A percentile compares a stretch with the other conserved stretches of the same genome.
phyloP scores from a whole-genome alignment of 2,888 invertebrate species.

The Toxonevra muliebris region DNA sequence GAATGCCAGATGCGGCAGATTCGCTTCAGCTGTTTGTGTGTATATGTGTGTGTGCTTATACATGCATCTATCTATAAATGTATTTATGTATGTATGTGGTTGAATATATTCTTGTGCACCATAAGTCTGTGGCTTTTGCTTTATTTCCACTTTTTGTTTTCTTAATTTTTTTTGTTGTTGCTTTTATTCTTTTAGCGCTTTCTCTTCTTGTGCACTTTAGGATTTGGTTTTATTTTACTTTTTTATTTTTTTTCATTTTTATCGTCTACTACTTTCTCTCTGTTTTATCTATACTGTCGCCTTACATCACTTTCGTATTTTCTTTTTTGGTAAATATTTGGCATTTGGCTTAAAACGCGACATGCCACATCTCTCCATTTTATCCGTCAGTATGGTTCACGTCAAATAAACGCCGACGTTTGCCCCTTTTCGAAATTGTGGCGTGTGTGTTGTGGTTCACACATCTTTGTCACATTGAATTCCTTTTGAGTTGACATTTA shows the following conservation, averaged over 20 bases:
- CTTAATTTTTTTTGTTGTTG: constrained; percentile 19
- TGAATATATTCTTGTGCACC: background rate
- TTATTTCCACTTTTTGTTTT: constrained; percentile 26
- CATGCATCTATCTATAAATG: background rate
- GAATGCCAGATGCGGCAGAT: too few relatives aligned
- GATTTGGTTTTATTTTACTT: constrained; percentile 22
- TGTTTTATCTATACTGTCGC: background rate
- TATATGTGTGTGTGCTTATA: too few relatives aligned
- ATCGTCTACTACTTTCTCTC: background rate
- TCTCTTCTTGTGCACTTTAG: constrained; percentile 26
- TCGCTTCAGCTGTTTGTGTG: too few relatives aligned
- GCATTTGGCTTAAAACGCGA: too few relatives aligned
- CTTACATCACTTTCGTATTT: background rate
- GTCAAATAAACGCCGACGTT: too few relatives aligned
- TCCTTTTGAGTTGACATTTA: too few relatives aligned
- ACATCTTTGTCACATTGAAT: too few relatives aligned
- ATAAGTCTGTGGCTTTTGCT: constrained; percentile 28
- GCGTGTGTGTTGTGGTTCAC: too few relatives aligned
- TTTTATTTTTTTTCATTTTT: constrained; percentile 17
- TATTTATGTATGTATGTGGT: background rate
- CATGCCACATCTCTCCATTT: too few relatives aligned
- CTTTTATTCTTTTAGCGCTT: constrained; percentile 15
- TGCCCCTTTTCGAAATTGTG: too few relatives aligned
- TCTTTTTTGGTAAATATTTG: constrained; percentile 8
- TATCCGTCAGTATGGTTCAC: too few relatives aligned